Conservation (phyloP, 2,888 invertebrate genomes). For the Dasysyrphus tricinctus region DNA sequence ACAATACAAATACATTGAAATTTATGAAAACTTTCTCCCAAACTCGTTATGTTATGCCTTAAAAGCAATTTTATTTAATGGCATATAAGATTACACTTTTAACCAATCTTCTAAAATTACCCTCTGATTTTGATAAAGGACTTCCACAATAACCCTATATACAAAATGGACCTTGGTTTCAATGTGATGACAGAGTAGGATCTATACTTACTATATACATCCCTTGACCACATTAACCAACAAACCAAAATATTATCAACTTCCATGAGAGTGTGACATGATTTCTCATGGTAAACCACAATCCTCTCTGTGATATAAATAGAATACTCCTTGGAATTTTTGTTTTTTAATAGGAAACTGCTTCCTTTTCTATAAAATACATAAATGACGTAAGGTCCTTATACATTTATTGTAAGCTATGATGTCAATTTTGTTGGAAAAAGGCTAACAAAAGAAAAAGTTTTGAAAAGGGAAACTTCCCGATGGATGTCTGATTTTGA, state of each 20-base stretch:
- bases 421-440: not conserved
- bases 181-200: not conserved
- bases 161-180: not conserved
- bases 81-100: not conserved
- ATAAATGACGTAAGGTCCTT: not conserved
- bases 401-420: not conserved
- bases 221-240: constrained; percentile 23
- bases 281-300: constrained; percentile 38
- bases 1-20: not conserved
- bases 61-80: constrained; percentile 6
- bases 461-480: not conserved
- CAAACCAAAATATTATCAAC: constrained; percentile 24
- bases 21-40: constrained; percentile 1
- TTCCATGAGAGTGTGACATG: constrained; percentile 12
- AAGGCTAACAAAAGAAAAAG: not conserved
- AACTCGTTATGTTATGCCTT: not conserved
- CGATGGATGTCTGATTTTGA: not conserved
- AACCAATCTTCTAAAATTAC: constrained; percentile 6
- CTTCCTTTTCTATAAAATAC: not conserved
- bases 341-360: constrained; percentile 1
- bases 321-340: not conserved
- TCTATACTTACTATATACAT: not conserved
- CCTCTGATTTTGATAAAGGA: not conserved
- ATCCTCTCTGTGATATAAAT: constrained; percentile 5
- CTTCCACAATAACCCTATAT: not conserved